Evolutionary conservation across 1,140 invertebrate species (phyloP).

Genomic region (Trachymyrmex cornetzi): DNA sequence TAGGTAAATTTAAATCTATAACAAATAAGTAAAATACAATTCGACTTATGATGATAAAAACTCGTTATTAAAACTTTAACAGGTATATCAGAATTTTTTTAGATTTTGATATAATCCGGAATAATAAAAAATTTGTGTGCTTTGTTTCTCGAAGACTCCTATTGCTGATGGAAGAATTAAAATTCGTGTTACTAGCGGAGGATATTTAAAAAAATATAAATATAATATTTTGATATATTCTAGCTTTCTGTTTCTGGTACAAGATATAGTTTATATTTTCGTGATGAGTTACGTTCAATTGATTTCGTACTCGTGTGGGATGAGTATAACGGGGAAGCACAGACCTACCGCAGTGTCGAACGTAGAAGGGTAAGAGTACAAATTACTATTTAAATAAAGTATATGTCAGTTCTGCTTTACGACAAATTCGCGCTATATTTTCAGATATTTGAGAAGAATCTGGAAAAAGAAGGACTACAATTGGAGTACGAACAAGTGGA

Average conservation of each 20-base stretch:
- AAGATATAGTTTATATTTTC: slow-evolving; percentile 87
- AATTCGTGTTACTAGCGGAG: no score
- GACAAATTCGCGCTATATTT: slow-evolving; percentile 21
- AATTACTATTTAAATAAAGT: background rate
- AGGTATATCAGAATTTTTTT: no score
- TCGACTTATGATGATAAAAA: no score
- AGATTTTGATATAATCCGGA: no score
- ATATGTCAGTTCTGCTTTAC: background rate
- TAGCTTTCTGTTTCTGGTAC: slow-evolving; percentile 56
- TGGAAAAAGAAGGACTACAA: slow-evolving; percentile 90
- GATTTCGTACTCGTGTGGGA: slow-evolving; percentile 94
- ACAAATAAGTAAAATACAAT: no score
- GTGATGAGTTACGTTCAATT: slow-evolving; percentile 90
- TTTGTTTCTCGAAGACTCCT: no score
- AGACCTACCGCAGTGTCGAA: slow-evolving; percentile 76
- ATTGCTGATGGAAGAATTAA: no score
- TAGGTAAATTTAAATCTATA: no score
- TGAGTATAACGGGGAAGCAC: slow-evolving; percentile 79
- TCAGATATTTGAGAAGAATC: slow-evolving; percentile 90
- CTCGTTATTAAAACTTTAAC: no score
- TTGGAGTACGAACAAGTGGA: slow-evolving; percentile 89
- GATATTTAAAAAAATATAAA: background rate
- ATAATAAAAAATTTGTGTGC: no score
- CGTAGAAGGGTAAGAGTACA: slow-evolving; percentile 76
- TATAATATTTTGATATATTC: slow-evolving; percentile 22